Conservation (phyloP, 2,113 vertebrate genomes). For the Trochalopteron elliotii region DNA sequence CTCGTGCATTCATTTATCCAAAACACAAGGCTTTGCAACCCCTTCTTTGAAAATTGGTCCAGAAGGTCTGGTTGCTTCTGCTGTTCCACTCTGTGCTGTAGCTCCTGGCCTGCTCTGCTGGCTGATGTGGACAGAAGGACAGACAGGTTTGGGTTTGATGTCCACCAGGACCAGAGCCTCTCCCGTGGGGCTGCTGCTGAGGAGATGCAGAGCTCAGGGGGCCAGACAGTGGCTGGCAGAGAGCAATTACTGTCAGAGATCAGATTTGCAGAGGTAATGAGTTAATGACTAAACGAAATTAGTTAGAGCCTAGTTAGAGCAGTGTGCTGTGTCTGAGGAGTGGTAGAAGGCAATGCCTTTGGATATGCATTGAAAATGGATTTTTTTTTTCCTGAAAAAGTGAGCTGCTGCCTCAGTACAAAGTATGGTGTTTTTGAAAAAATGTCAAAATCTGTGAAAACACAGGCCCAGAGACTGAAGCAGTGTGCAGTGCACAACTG, state of each 20-base stretch:
- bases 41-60: background rate
- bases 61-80: background rate
- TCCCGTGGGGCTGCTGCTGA: background rate
- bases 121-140: background rate
- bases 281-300: slow-evolving; percentile 25
- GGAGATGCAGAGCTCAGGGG: background rate
- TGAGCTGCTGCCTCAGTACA: background rate
- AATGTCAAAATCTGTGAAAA: background rate
- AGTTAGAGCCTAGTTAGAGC: background rate
- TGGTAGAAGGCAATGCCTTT: background rate
- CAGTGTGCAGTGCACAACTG: background rate
- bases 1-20: background rate
- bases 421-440: background rate
- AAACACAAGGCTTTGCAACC: background rate
- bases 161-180: background rate
- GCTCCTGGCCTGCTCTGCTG: slow-evolving; percentile 1
- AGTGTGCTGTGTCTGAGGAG: background rate
- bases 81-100: background rate
- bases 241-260: slow-evolving; percentile 30
- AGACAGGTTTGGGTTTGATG: background rate
- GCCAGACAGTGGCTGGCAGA: background rate
- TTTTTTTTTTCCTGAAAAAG: background rate
- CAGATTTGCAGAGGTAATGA: background rate
- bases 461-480: background rate
- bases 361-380: background rate